phyloP scores from a whole-genome alignment of 2,888 invertebrate genomes.

The Thysanoteuthis rhombus region DNA sequence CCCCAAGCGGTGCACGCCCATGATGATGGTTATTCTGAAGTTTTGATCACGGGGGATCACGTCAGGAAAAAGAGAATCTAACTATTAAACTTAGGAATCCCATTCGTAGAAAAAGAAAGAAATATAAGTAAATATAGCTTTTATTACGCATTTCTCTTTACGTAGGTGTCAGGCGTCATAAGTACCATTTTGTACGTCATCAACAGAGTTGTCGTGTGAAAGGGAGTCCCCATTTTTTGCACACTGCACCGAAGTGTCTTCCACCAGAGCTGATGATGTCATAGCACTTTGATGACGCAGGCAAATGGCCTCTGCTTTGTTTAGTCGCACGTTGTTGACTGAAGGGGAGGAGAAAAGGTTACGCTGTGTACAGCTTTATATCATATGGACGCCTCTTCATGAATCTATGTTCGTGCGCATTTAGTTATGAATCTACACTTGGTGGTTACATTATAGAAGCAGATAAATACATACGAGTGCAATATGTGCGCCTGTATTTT shows the following conservation, averaged over 20 bases:
- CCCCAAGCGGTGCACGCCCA: too few species aligned
- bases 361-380: background rate
- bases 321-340: background rate
- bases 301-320: background rate
- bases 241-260: background rate
- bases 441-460: background rate
- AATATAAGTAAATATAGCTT: background rate
- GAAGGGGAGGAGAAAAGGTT: background rate
- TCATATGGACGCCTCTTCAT: background rate
- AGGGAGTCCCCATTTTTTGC: background rate
- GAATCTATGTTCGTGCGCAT: background rate
- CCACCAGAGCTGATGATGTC: background rate
- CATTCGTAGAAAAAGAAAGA: too few species aligned
- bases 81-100: background rate
- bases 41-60: background rate
- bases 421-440: background rate
- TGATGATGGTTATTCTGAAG: background rate
- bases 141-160: background rate
- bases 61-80: background rate
- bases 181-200: background rate
- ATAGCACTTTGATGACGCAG: background rate
- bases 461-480: background rate
- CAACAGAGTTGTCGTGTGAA: background rate
- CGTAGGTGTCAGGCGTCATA: background rate
- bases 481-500: background rate